These are phyloP conservation scores for Pegoplata infirma DNA, from an alignment of 2,888 invertebrate genomes.

Conservation along the genomic window DNA sequence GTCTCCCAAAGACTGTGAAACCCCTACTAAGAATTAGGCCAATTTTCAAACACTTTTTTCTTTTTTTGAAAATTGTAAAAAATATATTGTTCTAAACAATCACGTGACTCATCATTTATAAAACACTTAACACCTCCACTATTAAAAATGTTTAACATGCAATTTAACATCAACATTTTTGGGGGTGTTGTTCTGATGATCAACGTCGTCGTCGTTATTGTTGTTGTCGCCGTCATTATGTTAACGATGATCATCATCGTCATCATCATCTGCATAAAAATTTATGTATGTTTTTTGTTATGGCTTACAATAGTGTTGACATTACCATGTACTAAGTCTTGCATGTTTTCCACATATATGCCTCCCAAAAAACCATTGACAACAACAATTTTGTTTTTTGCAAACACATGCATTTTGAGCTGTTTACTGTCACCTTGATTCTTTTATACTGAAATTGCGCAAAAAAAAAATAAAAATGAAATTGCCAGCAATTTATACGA, in stretches of 20 bases:
- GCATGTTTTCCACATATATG: conserved; percentile 14
- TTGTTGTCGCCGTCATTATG: neutral
- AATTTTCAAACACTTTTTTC: too few relatives aligned
- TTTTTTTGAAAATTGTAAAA: neutral
- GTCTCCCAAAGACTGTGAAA: conserved; percentile 10
- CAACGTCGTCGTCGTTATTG: neutral
- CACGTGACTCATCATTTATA: conserved; percentile 48
- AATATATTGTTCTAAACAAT: conserved; percentile 20
- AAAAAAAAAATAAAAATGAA: conserved; percentile 18
- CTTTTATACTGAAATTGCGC: conserved; percentile 9
- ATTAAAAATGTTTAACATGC: conserved; percentile 35
- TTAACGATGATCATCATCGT: conserved; percentile 11
- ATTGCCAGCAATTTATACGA: conserved; percentile 49
- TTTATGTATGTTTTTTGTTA: conserved; percentile 4
- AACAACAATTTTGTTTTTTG: conserved; percentile 9
- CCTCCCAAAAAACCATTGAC: conserved; percentile 27
- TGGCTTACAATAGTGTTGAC: conserved; percentile 35
- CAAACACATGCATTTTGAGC: conserved; percentile 36
- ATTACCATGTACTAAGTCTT: conserved; percentile 36
- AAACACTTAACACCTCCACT: conserved; percentile 51
- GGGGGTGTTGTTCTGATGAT: conserved; percentile 34
- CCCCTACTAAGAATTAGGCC: conserved; percentile 23
- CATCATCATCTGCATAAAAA: conserved; percentile 26
- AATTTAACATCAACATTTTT: conserved; percentile 18
- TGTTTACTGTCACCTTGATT: conserved; percentile 42